Evolutionary conservation across 2,888 invertebrate genomes (phyloP).

Genomic region (Tipula confusa): DNA sequence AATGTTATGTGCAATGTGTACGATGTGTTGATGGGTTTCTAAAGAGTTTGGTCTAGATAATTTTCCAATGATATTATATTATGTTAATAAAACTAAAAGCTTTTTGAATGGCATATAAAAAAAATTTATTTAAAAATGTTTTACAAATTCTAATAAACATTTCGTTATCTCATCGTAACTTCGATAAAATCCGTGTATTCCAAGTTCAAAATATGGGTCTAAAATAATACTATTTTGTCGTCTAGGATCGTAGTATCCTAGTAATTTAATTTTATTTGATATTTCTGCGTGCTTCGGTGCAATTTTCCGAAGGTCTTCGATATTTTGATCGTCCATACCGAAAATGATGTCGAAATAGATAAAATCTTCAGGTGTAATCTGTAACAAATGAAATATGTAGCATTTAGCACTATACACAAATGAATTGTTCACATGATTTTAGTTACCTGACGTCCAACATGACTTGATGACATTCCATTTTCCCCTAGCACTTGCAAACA

Average conservation of each 20-base stretch:
- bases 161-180: constrained; percentile 42
- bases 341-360: constrained; percentile 81
- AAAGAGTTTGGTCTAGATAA: constrained; percentile 40
- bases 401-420: neutral
- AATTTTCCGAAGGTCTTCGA: constrained; percentile 44
- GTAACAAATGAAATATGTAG: constrained; percentile 30
- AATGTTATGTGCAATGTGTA: constrained; percentile 69
- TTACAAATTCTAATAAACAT: constrained; percentile 39
- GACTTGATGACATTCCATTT: constrained; percentile 58
- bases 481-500: constrained; percentile 56
- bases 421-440: neutral
- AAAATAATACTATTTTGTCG: neutral
- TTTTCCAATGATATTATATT: neutral
- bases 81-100: neutral
- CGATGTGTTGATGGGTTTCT: constrained; percentile 64
- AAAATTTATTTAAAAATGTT: neutral
- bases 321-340: constrained; percentile 92
- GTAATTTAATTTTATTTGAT: neutral
- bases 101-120: neutral
- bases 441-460: constrained; percentile 57
- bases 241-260: neutral
- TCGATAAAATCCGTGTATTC: constrained; percentile 41
- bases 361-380: constrained; percentile 67
- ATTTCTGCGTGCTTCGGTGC: neutral
- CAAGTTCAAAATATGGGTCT: constrained; percentile 38